These are phyloP conservation scores for Crossaster papposus DNA, from an alignment of 53 echinoderm and acorn worm genomes.

Conservation along the genomic window DNA sequence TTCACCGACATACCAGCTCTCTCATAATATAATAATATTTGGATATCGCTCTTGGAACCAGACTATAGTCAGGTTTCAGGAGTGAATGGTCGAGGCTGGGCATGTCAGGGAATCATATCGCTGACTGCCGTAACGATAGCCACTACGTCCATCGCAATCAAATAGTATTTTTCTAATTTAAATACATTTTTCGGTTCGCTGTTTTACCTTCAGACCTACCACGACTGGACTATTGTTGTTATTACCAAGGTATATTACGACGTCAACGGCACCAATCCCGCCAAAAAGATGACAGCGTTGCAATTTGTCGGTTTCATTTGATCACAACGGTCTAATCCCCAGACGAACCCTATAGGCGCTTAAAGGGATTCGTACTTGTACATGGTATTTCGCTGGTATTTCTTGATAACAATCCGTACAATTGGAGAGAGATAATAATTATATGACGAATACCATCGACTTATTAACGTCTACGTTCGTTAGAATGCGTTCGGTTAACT, in stretches of 20 bases:
- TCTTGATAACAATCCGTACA: neutral
- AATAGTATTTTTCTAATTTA: too few species aligned
- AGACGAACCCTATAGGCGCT: constrained; percentile 19
- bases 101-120: too few species aligned
- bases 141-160: too few species aligned
- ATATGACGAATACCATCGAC: neutral
- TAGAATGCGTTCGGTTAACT: neutral
- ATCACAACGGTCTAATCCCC: constrained; percentile 19
- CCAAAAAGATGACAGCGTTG: constrained; percentile 21
- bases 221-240: neutral
- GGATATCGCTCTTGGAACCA: too few species aligned
- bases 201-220: too few species aligned
- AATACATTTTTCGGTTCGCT: too few species aligned
- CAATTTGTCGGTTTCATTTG: constrained; percentile 53
- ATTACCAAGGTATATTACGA: neutral
- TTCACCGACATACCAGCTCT: too few species aligned
- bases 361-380: constrained; percentile 31
- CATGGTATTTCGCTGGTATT: neutral
- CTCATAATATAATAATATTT: too few species aligned
- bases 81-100: too few species aligned
- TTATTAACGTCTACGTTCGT: neutral
- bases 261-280: neutral
- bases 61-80: too few species aligned
- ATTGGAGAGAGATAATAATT: neutral
- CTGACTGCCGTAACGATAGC: too few species aligned